Evolutionary conservation across 2,113 vertebrate species (phyloP).

Genomic region (Pseudorasbora parva): DNA sequence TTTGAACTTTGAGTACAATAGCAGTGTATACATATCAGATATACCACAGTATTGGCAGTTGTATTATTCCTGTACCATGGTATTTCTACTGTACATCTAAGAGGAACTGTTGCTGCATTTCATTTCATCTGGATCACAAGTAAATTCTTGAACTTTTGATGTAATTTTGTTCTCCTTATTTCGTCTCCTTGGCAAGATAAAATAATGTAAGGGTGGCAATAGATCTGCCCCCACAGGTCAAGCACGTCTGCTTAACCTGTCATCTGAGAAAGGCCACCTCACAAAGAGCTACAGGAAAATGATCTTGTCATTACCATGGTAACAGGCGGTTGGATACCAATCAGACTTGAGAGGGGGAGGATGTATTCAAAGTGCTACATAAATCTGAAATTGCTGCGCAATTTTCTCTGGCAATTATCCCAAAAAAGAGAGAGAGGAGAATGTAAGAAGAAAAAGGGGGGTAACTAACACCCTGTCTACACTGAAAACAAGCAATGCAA

Average conservation of each 20-base stretch:
- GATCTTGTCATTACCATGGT: conserved; percentile 99
- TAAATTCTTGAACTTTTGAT: conserved; percentile 19
- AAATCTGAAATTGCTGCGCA: conserved; percentile 33
- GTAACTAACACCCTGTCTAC: neutral
- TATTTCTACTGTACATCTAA: neutral
- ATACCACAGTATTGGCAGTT: neutral
- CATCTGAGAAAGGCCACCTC: conserved; percentile 94
- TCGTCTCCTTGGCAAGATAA: conserved; percentile 6
- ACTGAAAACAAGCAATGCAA: neutral
- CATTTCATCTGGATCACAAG: neutral
- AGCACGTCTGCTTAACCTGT: conserved; percentile 83
- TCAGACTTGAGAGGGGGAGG: conserved; percentile 84
- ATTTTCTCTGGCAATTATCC: conserved; percentile 40
- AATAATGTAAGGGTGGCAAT: conserved; percentile 38
- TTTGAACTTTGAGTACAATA: neutral
- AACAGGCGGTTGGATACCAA: conserved; percentile 95
- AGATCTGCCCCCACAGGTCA: conserved; percentile 40
- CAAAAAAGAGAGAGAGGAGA: conserved; percentile 4
- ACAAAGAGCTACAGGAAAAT: conserved; percentile 97
- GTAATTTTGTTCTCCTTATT: conserved; percentile 10
- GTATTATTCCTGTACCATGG: neutral
- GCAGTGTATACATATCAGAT: neutral
- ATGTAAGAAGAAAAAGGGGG: neutral
- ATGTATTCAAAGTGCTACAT: conserved; percentile 47
- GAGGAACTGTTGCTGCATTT: neutral